These are phyloP conservation scores for Drosophila atripex DNA, from an alignment of 2,888 invertebrate species.

Conservation along the genomic window DNA sequence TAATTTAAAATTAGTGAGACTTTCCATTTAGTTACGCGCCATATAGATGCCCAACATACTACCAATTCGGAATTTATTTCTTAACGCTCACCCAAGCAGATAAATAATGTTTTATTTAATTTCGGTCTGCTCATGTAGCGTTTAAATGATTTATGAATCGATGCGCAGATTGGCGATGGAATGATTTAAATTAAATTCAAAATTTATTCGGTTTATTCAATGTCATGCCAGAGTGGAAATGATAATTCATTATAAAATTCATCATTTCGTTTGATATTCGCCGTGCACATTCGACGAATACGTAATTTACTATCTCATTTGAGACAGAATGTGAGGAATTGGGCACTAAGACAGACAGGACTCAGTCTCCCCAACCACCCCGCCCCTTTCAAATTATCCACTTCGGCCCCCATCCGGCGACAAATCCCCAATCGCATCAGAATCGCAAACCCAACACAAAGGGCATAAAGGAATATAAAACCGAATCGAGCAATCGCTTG, in stretches of 20 bases:
- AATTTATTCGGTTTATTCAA: slow-evolving; percentile 30
- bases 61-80: neutral
- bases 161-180: slow-evolving; percentile 25
- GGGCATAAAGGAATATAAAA: slow-evolving; percentile 55
- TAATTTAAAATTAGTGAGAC: neutral
- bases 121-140: slow-evolving; percentile 15
- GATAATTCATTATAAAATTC: slow-evolving; percentile 40
- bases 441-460: slow-evolving; percentile 40
- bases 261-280: slow-evolving; percentile 18
- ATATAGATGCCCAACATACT: neutral
- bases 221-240: slow-evolving; percentile 33
- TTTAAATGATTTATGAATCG: slow-evolving; percentile 42
- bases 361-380: neutral
- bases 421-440: slow-evolving; percentile 63
- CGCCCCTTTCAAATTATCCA: slow-evolving; percentile 9
- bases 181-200: slow-evolving; percentile 41
- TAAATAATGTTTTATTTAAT: slow-evolving; percentile 38
- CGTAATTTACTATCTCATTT: slow-evolving; percentile 37
- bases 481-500: slow-evolving; percentile 58
- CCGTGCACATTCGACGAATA: slow-evolving; percentile 9
- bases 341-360: slow-evolving; percentile 22
- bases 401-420: slow-evolving; percentile 4
- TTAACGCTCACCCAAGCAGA: slow-evolving; percentile 23
- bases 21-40: neutral
- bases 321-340: slow-evolving; percentile 18